These are phyloP conservation scores for Eptatretus burgeri DNA, from an alignment of 2,113 vertebrate species.

Conservation along the genomic window DNA sequence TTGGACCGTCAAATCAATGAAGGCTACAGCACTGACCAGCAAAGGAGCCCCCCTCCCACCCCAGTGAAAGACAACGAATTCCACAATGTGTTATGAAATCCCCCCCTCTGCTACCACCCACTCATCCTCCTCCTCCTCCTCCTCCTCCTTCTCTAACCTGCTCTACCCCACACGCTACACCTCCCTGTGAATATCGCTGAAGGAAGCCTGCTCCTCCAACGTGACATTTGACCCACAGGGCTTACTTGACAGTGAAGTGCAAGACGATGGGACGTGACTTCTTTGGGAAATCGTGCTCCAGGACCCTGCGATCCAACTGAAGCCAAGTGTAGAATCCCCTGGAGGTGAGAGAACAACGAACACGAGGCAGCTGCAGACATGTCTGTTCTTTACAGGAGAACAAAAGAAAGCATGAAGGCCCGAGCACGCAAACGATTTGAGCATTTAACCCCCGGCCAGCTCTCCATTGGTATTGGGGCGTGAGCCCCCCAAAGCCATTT, in stretches of 20 bases:
- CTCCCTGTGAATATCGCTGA: too few relatives aligned
- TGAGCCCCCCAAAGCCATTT: background rate
- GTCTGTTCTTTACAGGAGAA: background rate
- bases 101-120: too few relatives aligned
- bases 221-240: slow-evolving; percentile 7
- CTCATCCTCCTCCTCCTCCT: too few relatives aligned
- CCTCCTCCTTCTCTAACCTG: too few relatives aligned
- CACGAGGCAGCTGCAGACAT: background rate
- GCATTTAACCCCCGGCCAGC: background rate
- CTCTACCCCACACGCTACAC: too few relatives aligned
- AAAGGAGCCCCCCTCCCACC: too few relatives aligned
- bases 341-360: slow-evolving; percentile 11
- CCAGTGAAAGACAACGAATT: too few relatives aligned
- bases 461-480: background rate
- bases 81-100: too few relatives aligned
- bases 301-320: slow-evolving; percentile 65
- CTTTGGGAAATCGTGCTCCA: slow-evolving; percentile 75
- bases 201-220: background rate
- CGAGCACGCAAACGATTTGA: background rate
- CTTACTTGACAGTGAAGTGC: slow-evolving; percentile 59
- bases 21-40: too few relatives aligned
- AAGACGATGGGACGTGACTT: slow-evolving; percentile 35
- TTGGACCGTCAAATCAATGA: too few relatives aligned
- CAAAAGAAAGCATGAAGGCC: background rate
- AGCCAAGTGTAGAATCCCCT: slow-evolving; percentile 82